Evolutionary conservation across 2,888 invertebrate species (phyloP).

Genomic region (Pseudococcus viburni): DNA sequence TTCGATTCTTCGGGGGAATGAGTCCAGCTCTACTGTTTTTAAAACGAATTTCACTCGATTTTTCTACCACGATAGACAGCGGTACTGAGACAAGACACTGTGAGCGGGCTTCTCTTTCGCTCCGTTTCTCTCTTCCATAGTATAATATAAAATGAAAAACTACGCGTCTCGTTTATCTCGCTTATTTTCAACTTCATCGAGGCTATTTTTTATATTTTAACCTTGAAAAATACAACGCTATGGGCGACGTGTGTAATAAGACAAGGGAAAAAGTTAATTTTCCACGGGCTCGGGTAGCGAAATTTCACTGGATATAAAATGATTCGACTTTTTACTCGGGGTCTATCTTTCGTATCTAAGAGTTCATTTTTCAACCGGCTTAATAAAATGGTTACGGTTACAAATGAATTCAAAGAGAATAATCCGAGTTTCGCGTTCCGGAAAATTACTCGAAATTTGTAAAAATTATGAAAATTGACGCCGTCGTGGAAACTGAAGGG

Average conservation of each 20-base stretch:
- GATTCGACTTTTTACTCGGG: neutral
- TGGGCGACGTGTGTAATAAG: neutral
- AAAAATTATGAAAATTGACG: neutral
- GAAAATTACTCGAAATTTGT: neutral
- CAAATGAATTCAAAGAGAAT: neutral
- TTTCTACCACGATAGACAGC: constrained; percentile 3
- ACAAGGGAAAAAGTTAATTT: neutral
- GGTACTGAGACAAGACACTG: neutral
- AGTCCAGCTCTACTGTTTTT: neutral
- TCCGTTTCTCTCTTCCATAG: neutral
- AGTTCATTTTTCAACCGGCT: neutral
- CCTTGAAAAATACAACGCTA: neutral
- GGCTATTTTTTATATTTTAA: constrained; percentile 18
- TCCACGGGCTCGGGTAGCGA: neutral
- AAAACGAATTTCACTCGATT: constrained; percentile 29
- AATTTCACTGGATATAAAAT: neutral
- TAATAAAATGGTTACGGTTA: too few species aligned
- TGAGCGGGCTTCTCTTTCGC: neutral
- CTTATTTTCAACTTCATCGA: constrained; percentile 9
- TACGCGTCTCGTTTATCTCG: constrained; percentile 23
- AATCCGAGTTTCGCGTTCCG: neutral
- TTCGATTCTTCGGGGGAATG: neutral
- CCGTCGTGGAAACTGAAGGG: too few species aligned
- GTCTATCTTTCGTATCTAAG: neutral
- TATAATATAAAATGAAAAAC: constrained; percentile 34